Evolutionary conservation across 1,140 invertebrate species (phyloP).

Genomic region (Copidosoma floridanum): DNA sequence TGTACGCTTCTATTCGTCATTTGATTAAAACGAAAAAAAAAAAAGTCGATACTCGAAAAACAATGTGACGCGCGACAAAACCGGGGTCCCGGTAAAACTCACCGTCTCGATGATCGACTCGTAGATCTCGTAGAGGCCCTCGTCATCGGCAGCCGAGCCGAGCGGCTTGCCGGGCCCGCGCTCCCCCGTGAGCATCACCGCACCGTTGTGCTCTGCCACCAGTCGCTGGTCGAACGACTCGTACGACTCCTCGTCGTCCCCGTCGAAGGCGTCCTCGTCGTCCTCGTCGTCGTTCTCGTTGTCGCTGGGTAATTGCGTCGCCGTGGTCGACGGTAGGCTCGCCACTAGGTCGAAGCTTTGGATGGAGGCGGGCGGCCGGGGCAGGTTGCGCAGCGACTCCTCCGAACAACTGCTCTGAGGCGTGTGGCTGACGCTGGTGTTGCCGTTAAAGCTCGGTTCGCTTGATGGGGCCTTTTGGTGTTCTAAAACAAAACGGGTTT

Average conservation of each 20-base stretch:
- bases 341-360: slow-evolving; percentile 48
- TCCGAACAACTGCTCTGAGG: background rate
- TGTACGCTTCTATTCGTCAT: too few species aligned
- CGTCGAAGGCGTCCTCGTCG: slow-evolving; percentile 33
- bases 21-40: too few species aligned
- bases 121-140: slow-evolving; percentile 47
- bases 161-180: slow-evolving; percentile 41
- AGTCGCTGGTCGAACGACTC: slow-evolving; percentile 44
- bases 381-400: slow-evolving; percentile 10
- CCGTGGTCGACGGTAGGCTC: slow-evolving; percentile 45
- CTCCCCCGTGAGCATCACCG: slow-evolving; percentile 44
- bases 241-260: slow-evolving; percentile 49
- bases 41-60: too few species aligned
- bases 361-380: slow-evolving; percentile 36
- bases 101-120: slow-evolving; percentile 50
- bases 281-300: slow-evolving; percentile 47
- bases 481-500: too few species aligned
- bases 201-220: slow-evolving; percentile 36
- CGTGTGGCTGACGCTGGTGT: background rate
- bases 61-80: too few species aligned
- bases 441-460: background rate
- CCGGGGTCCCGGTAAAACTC: too few species aligned
- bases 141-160: slow-evolving; percentile 42
- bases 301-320: slow-evolving; percentile 43
- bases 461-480: background rate